Evolutionary conservation across 64 coral and sea anemone species (phyloP), one percentile per base, ranked within the genome.

Genomic region (Platygyra sinensis): DNA sequence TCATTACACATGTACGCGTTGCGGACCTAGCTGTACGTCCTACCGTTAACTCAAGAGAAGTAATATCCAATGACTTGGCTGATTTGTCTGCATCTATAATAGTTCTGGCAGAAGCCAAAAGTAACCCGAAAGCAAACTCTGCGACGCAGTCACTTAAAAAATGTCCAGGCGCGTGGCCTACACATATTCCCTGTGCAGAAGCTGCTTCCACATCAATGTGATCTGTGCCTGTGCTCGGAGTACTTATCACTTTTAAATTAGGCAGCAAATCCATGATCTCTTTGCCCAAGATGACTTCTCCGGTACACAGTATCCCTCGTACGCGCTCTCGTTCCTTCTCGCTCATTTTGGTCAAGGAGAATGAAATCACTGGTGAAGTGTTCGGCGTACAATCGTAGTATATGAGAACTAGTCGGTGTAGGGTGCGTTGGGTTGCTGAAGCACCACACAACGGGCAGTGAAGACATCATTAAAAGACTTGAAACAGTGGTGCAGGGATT

Each of bases 121-220:
- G 61, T 54, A 93, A 51, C 0, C 84, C 92, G 30, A 88, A 89
- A 25, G 92, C 92, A 28, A 88, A 87, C 18, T 93, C 92, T 1
- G 92, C 92, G 19, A 87, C 80, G 11, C 42, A 42, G 29, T 93
- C 77, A 62, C 80, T 61, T 30, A 8, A 2, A 61, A 80, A 80
- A 72, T 88, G 67, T 24, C 92, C 85, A 0, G 92, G 92, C 0
- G 69, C 51, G 20, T 89, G 78, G 12, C 92, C 92, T 22, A 93
- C 86, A 39, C 51, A 79, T n/a, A 93, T 89, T 17, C 87, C 80
- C 10, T 69, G 92, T 10, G 33, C 77, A 75, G 38, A 89, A 28
- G 92, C 92, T 62, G 86, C 92, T 29, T 78, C 71, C 55, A 93
- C 67, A 60, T 93, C 92, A 30, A 93, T 89, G 39, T 93, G 85